phyloP scores from a whole-genome alignment of 1,140 invertebrate genomes.

The Chionoecetes opilio region DNA sequence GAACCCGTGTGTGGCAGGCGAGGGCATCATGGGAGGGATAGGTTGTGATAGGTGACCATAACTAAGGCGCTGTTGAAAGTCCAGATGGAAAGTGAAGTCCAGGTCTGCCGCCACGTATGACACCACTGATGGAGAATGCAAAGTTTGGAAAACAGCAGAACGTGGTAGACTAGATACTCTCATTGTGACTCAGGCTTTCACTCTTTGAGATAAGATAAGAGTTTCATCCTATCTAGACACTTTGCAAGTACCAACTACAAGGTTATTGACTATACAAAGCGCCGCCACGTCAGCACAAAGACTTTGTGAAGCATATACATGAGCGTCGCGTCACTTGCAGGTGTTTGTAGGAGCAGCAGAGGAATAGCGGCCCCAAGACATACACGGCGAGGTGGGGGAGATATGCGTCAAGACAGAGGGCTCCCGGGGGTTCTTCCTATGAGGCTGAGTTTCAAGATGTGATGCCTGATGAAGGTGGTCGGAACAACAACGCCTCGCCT shows the following conservation, averaged over 20 bases:
- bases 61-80: neutral
- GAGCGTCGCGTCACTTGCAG: neutral
- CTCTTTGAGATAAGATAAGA: neutral
- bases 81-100: neutral
- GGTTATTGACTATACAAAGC: no score
- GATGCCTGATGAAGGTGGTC: neutral
- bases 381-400: neutral
- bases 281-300: neutral
- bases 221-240: neutral
- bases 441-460: neutral
- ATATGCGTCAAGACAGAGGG: neutral
- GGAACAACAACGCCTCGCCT: neutral
- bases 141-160: neutral
- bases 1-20: neutral
- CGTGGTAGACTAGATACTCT: neutral
- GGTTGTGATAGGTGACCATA: neutral
- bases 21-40: neutral
- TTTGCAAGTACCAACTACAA: no score
- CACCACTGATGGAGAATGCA: neutral
- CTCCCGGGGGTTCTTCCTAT: neutral
- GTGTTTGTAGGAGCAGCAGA: conserved; percentile 15
- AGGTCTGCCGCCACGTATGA: neutral
- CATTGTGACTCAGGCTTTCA: neutral
- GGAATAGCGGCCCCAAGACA: neutral
- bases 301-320: neutral